Conservation (phyloP, 2,888 invertebrate genomes). For the Melipona beecheii region DNA sequence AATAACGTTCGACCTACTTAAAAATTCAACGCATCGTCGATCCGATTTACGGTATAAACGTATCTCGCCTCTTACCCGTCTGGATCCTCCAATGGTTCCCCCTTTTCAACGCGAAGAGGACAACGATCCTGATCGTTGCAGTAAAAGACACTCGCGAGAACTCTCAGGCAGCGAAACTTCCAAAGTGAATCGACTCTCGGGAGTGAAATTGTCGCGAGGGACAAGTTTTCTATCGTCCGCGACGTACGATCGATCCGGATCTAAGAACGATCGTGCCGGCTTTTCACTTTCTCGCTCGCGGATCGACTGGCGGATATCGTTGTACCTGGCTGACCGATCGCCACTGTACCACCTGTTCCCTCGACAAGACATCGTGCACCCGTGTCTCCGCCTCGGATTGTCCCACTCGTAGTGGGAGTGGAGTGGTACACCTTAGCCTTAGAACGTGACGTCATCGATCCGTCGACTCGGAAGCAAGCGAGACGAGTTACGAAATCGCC, state of each 20-base stretch:
- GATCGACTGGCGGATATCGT: constrained; percentile 68
- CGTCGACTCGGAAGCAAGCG: constrained; percentile 29
- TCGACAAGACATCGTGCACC: constrained; percentile 53
- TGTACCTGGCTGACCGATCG: constrained; percentile 67
- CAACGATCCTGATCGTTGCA: not conserved
- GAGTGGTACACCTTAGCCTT: constrained; percentile 53
- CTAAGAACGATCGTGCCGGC: constrained; percentile 45
- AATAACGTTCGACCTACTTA: too few species aligned
- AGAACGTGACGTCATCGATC: constrained; percentile 58
- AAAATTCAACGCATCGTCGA: not conserved
- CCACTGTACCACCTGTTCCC: constrained; percentile 72
- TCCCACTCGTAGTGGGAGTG: constrained; percentile 68
- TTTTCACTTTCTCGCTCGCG: constrained; percentile 72
- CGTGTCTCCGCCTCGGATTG: constrained; percentile 54
- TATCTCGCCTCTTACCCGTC: constrained; percentile 10
- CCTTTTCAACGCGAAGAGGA: not conserved
- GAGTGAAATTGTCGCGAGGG: constrained; percentile 6
- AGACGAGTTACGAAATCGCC: constrained; percentile 21
- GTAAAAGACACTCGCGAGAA: constrained; percentile 27
- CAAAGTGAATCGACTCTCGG: constrained; percentile 8
- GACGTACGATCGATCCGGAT: constrained; percentile 26
- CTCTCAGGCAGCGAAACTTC: not conserved
- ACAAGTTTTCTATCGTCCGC: not conserved
- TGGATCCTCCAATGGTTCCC: not conserved
- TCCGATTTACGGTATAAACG: not conserved